These are phyloP conservation scores for Salvelinus namaycush DNA, from an alignment of 2,113 vertebrate species.

Conservation along the genomic window DNA sequence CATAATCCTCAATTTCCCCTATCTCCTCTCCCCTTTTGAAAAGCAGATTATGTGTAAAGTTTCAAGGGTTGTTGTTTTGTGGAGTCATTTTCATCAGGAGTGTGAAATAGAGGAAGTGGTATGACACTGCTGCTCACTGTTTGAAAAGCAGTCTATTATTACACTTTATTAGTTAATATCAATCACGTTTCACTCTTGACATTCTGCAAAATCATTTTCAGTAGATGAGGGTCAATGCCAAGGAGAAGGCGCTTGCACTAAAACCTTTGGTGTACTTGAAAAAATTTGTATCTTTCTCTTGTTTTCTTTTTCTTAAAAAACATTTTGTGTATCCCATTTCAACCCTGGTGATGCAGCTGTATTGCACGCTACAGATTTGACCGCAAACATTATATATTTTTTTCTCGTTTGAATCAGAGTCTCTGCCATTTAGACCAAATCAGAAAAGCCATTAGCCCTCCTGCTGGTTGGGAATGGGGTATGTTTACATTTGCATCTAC, in stretches of 20 bases:
- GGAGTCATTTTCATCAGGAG: constrained; percentile 8
- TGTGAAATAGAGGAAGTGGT: not conserved
- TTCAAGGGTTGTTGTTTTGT: constrained; percentile 4
- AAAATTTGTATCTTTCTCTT: not conserved
- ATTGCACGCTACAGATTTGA: not conserved
- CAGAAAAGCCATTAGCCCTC: too few species aligned
- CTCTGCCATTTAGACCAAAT: too few species aligned
- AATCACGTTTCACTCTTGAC: constrained; percentile 2
- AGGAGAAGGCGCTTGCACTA: not conserved
- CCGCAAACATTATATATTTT: too few species aligned
- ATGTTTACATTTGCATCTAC: too few species aligned
- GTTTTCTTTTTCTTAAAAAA: too few species aligned
- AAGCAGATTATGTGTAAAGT: constrained; percentile 37
- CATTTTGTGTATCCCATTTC: not conserved
- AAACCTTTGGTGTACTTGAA: not conserved
- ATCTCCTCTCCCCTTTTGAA: constrained; percentile 12
- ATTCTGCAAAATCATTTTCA: not conserved
- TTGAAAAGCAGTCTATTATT: not conserved
- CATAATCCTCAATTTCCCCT: constrained; percentile 44
- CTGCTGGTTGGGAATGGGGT: too few species aligned
- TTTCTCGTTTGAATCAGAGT: too few species aligned
- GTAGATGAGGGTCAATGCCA: not conserved
- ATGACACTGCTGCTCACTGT: not conserved
- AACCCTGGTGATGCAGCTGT: not conserved
- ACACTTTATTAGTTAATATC: constrained; percentile 3